These are phyloP conservation scores for Crenichthys baileyi DNA, from an alignment of 2,797 vertebrate species.

Conservation along the genomic window DNA sequence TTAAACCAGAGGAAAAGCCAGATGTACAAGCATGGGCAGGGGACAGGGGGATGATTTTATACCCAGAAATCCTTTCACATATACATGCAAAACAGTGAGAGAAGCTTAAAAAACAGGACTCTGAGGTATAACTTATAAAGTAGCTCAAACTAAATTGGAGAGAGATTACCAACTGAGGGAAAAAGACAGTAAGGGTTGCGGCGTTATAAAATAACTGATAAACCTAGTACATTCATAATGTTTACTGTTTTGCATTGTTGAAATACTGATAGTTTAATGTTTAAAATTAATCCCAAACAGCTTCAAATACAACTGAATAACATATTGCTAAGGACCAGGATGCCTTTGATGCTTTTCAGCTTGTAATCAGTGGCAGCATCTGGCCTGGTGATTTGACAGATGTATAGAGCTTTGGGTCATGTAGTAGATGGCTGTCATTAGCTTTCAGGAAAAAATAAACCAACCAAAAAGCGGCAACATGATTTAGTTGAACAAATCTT, in stretches of 20 bases:
- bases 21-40: conserved; percentile 22
- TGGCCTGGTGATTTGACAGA: conserved; percentile 11
- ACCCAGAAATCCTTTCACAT: conserved; percentile 30
- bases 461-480: background rate
- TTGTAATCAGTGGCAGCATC: conserved; percentile 32
- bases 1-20: conserved; percentile 50
- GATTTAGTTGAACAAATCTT: background rate
- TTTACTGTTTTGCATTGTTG: background rate
- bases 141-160: conserved; percentile 40
- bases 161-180: conserved; percentile 6
- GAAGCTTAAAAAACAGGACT: conserved; percentile 44
- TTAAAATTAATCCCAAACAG: conserved; percentile 12
- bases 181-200: background rate
- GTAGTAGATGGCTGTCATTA: background rate
- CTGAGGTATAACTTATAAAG: conserved; percentile 43
- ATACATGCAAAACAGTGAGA: conserved; percentile 27
- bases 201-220: background rate
- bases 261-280: conserved; percentile 9
- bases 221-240: background rate
- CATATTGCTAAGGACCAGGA: conserved; percentile 26
- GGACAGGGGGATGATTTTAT: conserved; percentile 47
- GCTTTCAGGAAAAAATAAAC: background rate
- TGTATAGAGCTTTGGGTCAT: conserved; percentile 1
- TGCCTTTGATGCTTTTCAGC: conserved; percentile 18
- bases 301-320: conserved; percentile 14